Percentiles rank a stretch among this genome's conserved stretches.
Conservation (phyloP, 2,888 invertebrate genomes). For the Axea sp. region DNA sequence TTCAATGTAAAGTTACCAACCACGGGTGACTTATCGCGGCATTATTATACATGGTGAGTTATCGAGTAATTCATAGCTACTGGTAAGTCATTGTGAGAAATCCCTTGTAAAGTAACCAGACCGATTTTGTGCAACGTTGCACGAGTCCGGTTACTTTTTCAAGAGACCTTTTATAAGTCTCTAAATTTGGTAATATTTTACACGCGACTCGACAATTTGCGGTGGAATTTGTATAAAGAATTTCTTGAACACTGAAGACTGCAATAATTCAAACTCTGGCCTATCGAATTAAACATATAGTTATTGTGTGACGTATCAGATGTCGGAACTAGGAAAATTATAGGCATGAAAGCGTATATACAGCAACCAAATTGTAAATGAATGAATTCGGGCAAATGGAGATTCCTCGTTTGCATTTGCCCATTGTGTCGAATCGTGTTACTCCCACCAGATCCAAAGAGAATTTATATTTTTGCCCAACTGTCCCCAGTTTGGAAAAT, state of each 20-base stretch:
- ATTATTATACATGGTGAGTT: too few relatives aligned
- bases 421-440: not conserved
- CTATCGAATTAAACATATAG: conserved; percentile 70
- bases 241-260: conserved; percentile 74
- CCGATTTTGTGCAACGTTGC: too few relatives aligned
- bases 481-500: too few relatives aligned
- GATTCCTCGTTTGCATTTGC: conserved; percentile 3
- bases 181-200: too few relatives aligned
- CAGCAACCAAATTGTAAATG: conserved; percentile 12
- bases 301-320: conserved; percentile 62
- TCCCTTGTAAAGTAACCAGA: too few relatives aligned
- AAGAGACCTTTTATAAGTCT: too few relatives aligned
- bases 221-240: conserved; percentile 56
- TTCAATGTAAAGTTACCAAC: too few relatives aligned
- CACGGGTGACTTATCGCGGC: too few relatives aligned
- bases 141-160: too few relatives aligned
- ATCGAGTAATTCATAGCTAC: too few relatives aligned
- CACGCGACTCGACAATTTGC: conserved; percentile 24
- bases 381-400: conserved; percentile 2
- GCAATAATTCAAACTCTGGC: conserved; percentile 76
- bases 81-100: too few relatives aligned
- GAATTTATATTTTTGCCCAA: conserved; percentile 20
- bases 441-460: conserved; percentile 28
- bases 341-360: conserved; percentile 36
- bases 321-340: conserved; percentile 48